Conservation (phyloP, 2,888 invertebrate species). For the Onthophagus sagittarius region DNA sequence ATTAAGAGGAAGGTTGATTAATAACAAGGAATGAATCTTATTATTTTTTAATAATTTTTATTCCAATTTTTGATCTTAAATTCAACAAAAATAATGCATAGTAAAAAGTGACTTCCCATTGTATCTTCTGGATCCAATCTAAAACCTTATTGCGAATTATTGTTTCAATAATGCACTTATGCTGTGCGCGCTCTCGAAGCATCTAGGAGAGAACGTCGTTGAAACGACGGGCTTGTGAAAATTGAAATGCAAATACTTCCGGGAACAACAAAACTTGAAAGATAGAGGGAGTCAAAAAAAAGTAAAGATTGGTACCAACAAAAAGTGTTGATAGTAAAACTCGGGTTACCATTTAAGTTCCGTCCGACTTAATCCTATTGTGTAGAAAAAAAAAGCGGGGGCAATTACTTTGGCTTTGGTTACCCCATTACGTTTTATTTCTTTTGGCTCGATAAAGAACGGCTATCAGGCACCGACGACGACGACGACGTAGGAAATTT, state of each 20-base stretch:
- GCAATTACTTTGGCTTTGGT: background rate
- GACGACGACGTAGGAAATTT: background rate
- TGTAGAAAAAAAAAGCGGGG: background rate
- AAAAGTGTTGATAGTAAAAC: background rate
- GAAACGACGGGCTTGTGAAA: background rate
- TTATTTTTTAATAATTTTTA: too few species aligned
- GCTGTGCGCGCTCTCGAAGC: background rate
- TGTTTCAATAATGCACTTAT: background rate
- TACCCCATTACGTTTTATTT: background rate
- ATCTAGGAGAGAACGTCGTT: background rate
- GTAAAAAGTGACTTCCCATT: background rate
- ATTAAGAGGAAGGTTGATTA: too few species aligned
- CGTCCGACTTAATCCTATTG: background rate
- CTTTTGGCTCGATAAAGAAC: background rate
- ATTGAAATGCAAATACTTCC: background rate
- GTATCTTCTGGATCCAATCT: background rate
- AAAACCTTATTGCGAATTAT: background rate
- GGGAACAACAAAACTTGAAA: background rate
- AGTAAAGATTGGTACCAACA: background rate
- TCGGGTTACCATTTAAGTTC: background rate
- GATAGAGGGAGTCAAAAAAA: background rate
- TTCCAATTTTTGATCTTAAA: too few species aligned
- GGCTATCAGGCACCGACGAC: background rate
- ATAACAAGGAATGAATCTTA: too few species aligned
- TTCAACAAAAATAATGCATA: too few species aligned